Base-by-base conservation (phyloP, 1,140 invertebrate genomes). In the Bombus ignitus region DNA sequence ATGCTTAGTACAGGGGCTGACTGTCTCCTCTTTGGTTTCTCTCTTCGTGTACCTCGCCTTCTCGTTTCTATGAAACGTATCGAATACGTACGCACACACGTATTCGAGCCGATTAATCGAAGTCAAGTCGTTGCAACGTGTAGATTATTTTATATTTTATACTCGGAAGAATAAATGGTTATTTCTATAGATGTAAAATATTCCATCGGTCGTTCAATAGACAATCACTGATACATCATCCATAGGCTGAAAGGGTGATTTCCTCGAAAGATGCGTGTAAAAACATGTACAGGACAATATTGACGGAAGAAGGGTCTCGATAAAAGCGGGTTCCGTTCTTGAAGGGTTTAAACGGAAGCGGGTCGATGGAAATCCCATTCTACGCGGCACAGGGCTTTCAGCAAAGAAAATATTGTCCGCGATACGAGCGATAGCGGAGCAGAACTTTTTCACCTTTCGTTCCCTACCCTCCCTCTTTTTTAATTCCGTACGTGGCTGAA, bases 371-470 rank as follows among this genome's bases (percentile, higher is more conserved):
- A 90, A 90, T 90, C 88, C 89, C 89, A 90, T 90, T 90, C 88
- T 90, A 87, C 85, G 78, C 73, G 87, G 79, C 86, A 57, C 72
- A 59, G 74, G 88, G 89, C 88, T 90, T 90, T 90, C 89, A 87
- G 89, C 86, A 90, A 90, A 90, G 89, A 90, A 90, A 90, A 90
- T 90, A 90, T 90, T 90, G 89, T 90, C 89, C 85, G 82, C 89
- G 81, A 83, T 74, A 77, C 84, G 81, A 72, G 42, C 88, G 88
- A 87, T 90, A 87, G 88, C 87, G 87, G 35, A 81, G 84, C 89
- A 81, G 88, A 80, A 90, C 85, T 85, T 91, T 77, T 88, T 89
- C 89, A 87, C 89, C 85, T 91, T 88, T 47, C 83, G 32, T 42
- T 12, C 80, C 71, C 82, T 70, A 39, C 53, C 44, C n/a, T 15